Evolutionary conservation across 2,113 vertebrate genomes (phyloP), one percentile per base, ranked within the genome.

Genomic region (Phocoena phocoena): DNA sequence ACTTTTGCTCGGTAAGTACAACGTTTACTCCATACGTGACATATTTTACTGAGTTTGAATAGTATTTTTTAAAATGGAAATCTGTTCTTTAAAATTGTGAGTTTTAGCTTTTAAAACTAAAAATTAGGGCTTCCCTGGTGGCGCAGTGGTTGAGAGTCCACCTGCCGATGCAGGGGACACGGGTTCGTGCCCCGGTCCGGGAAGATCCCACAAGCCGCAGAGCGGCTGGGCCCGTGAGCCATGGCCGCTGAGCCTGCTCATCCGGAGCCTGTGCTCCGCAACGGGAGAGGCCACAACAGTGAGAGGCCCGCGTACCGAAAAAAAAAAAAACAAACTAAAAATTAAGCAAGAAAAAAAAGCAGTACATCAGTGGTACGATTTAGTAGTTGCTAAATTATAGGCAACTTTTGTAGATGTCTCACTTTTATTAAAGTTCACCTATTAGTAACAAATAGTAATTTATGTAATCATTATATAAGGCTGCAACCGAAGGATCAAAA

Each of bases 1-100:
- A 55, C 23, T 95, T 92, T 38, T 88, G 70, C 36, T 58, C 55
- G 44, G 53, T 38, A 88, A 74, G 55, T 65, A 63, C 6, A 92
- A 55, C 7, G 31, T 83, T 83, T 55, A 88, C 47, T 84, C 53
- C 44, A 50, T 47, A 79, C 0, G 0, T 50, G 62, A 65, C 44
- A 44, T 77, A 58, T 65, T 88, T 84, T 70, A 44, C n/a, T 44
- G 77, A 63, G 5, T 88, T 77, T 88, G 55, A 65, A 74, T 36
- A 77, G 44, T 53, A 83, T 36, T 65, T 95, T 62, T 77, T 36
- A 10, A 23, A 60, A 68, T 65, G 62, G 44, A 84, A 89, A 68
- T 58, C 23, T 70, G 33, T 60, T 85, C n/a, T 84, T 96, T 92
- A 44, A 95, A 95, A 87, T 87, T 44, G 17, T 76, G 80, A 90